Percentiles rank a stretch among this genome's conserved stretches.
These are phyloP conservation scores for Theretra japonica DNA, from an alignment of 2,888 invertebrate species.

Conservation along the genomic window DNA sequence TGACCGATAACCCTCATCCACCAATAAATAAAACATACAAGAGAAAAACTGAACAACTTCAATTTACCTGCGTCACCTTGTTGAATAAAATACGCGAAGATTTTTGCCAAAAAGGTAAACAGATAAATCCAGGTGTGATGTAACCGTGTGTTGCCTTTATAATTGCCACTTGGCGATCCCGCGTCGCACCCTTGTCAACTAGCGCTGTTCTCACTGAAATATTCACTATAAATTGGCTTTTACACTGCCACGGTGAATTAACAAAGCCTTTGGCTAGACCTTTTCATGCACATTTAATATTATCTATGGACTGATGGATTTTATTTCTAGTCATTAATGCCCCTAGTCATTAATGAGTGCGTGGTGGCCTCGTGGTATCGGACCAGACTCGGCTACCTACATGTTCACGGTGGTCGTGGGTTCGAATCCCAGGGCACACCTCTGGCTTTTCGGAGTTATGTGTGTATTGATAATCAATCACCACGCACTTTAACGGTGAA, in stretches of 20 bases:
- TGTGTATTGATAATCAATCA: too few species aligned
- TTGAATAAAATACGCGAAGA: not conserved
- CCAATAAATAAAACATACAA: constrained; percentile 3
- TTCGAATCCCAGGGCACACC: too few species aligned
- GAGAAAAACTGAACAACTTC: constrained; percentile 2
- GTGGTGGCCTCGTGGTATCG: too few species aligned
- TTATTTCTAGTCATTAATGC: too few species aligned
- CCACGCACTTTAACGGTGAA: too few species aligned
- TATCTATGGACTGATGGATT: too few species aligned
- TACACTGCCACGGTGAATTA: constrained; percentile 56
- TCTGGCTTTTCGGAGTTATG: too few species aligned
- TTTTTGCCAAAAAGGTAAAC: constrained; percentile 22
- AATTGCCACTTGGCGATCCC: constrained; percentile 69
- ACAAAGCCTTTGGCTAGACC: constrained; percentile 45
- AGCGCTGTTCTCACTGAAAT: constrained; percentile 65
- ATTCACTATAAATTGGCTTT: constrained; percentile 64
- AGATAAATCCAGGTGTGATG: constrained; percentile 52
- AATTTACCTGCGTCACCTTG: not conserved
- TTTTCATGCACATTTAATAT: constrained; percentile 10
- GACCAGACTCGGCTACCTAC: too few species aligned
- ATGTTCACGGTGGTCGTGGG: too few species aligned
- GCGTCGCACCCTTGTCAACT: constrained; percentile 74
- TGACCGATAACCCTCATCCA: not conserved
- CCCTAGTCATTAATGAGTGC: too few species aligned
- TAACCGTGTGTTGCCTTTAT: constrained; percentile 50